Evolutionary conservation across 2,797 vertebrate species (phyloP).

Genomic region (Artibeus lituratus): DNA sequence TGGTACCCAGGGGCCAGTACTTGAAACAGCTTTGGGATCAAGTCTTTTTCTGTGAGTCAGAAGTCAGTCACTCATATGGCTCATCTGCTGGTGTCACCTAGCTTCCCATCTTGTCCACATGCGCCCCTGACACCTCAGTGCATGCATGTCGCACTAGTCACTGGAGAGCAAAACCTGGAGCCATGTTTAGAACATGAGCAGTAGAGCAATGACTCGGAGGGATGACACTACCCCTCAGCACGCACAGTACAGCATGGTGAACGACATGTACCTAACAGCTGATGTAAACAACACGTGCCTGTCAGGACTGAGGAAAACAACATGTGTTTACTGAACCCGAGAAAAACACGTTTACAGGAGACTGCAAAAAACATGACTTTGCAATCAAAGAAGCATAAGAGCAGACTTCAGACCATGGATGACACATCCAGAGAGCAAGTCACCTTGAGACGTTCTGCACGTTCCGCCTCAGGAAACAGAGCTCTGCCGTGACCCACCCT

Average conservation of each 20-base stretch:
- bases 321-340: background rate
- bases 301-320: background rate
- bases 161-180: background rate
- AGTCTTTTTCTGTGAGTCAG: conserved; percentile 96
- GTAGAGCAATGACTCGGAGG: background rate
- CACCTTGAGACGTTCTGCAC: background rate
- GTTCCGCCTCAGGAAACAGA: background rate
- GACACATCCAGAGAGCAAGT: background rate
- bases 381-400: background rate
- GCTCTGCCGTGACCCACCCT: background rate
- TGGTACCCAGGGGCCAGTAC: conserved; percentile 91
- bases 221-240: background rate
- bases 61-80: conserved; percentile 94
- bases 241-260: background rate
- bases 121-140: conserved; percentile 87
- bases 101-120: conserved; percentile 92
- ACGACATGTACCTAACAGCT: too few relatives aligned
- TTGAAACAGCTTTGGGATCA: conserved; percentile 94
- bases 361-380: background rate
- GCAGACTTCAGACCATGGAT: background rate
- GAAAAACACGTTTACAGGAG: background rate
- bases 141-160: conserved; percentile 90
- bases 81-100: conserved; percentile 89
- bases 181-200: background rate
- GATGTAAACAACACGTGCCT: background rate